A percentile compares a stretch with the other conserved stretches of the same genome.
These are phyloP conservation scores for Xylocopa sonorina DNA, from an alignment of 1,140 invertebrate species.

Conservation along the genomic window DNA sequence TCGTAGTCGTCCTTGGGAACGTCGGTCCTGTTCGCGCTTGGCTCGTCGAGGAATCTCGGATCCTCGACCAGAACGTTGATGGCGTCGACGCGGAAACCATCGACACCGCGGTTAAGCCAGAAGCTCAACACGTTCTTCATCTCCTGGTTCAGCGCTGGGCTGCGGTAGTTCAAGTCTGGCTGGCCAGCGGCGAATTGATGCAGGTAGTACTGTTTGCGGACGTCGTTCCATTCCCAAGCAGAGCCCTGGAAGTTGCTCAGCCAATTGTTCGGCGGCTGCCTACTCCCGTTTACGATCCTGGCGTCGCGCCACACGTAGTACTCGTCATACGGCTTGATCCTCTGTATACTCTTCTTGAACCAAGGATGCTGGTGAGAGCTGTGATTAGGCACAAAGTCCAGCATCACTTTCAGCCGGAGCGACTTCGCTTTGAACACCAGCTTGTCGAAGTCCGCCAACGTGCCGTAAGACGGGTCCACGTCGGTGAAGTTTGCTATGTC, in stretches of 20 bases:
- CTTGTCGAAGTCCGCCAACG: slow-evolving; percentile 84
- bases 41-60: slow-evolving; percentile 74
- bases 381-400: slow-evolving; percentile 91
- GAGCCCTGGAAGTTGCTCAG: slow-evolving; percentile 77
- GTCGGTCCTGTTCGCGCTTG: slow-evolving; percentile 47
- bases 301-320: slow-evolving; percentile 87
- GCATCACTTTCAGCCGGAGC: slow-evolving; percentile 76
- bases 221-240: slow-evolving; percentile 83
- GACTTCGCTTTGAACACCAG: slow-evolving; percentile 79
- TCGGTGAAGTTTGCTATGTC: slow-evolving; percentile 86
- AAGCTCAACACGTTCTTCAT: slow-evolving; percentile 84
- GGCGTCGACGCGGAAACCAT: slow-evolving; percentile 88
- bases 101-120: slow-evolving; percentile 87
- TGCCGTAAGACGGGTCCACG: slow-evolving; percentile 85
- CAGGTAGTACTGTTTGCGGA: slow-evolving; percentile 84
- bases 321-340: slow-evolving; percentile 84
- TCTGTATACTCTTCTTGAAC: slow-evolving; percentile 85
- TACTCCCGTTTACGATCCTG: slow-evolving; percentile 64
- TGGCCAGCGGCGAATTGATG: slow-evolving; percentile 85
- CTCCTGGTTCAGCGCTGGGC: slow-evolving; percentile 81
- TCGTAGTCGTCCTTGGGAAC: slow-evolving; percentile 70
- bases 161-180: slow-evolving; percentile 88
- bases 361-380: slow-evolving; percentile 87
- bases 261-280: slow-evolving; percentile 76
- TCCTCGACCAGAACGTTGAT: slow-evolving; percentile 81